These are phyloP conservation scores for Melanophora roralis DNA, from an alignment of 2,888 invertebrate genomes.

Conservation along the genomic window DNA sequence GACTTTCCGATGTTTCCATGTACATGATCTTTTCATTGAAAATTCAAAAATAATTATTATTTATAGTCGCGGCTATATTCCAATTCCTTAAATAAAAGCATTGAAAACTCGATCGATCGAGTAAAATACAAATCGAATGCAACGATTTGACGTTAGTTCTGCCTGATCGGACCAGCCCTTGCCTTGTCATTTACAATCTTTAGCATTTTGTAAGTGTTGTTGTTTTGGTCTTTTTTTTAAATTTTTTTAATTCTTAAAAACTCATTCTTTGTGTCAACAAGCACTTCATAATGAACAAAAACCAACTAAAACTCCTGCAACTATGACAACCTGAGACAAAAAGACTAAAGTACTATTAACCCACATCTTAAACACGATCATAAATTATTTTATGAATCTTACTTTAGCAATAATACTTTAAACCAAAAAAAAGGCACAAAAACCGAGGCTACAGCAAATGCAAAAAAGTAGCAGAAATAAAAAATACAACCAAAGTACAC, in stretches of 20 bases:
- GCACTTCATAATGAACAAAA: slow-evolving; percentile 36
- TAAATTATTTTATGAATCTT: slow-evolving; percentile 76
- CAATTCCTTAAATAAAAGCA: too few species aligned
- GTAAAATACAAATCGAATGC: too few species aligned
- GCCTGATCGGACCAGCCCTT: too few species aligned
- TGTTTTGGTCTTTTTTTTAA: too few species aligned
- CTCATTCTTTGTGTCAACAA: slow-evolving; percentile 58
- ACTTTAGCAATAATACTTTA: slow-evolving; percentile 59
- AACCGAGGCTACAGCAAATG: slow-evolving; percentile 34
- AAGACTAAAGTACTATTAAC: slow-evolving; percentile 73
- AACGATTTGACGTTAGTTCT: too few species aligned
- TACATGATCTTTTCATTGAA: too few species aligned
- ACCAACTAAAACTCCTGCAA: slow-evolving; percentile 1
- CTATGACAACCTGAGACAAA: slow-evolving; percentile 35
- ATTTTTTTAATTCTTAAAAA: slow-evolving; percentile 30
- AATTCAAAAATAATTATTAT: too few species aligned
- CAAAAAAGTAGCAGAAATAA: background rate
- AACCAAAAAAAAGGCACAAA: slow-evolving; percentile 29
- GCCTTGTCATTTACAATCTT: too few species aligned
- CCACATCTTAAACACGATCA: slow-evolving; percentile 77
- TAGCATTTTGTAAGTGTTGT: too few species aligned
- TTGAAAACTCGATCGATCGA: too few species aligned
- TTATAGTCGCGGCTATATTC: too few species aligned
- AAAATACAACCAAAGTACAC: background rate
- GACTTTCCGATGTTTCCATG: too few species aligned